Evolutionary conservation across 2,888 invertebrate species (phyloP), one percentile per base, ranked within the genome.

Genomic region (Tetragonula carbonaria): DNA sequence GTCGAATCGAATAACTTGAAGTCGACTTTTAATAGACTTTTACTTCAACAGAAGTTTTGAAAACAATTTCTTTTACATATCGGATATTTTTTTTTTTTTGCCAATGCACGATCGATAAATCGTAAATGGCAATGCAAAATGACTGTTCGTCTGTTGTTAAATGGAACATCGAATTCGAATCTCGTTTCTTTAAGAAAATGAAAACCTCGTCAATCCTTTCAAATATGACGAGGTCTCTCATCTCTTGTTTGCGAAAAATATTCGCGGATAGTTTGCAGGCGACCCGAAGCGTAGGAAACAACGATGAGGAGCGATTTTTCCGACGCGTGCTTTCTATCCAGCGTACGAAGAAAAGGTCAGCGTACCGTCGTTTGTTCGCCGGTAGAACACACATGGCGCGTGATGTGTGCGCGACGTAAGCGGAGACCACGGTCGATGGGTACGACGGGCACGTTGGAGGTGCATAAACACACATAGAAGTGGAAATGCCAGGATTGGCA

Each of bases 401-500:
- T 82, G 90, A 89, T 90, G 87, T 81, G 89, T 79, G 86, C 74
- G 38, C 83, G 90, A 88, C 90, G 87, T 90, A 90, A 90, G 86
- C 88, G 85, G 86, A 88, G 88, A 81, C 88, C 83, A 85, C 74
- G 90, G 80, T 83, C 76, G 81, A 86, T 81, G 82, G 78, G 74
- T 78, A 82, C 66, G 80, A 84, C 82, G 73, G 72, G 59, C 70
- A 75, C 57, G 80, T 67, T 82, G 82, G 80, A 85, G 85, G 81
- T 74, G 84, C 84, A 87, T 90, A 88, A 91, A 91, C 88, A 88
- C 87, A 88, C 90, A 88, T 87, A 89, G 87, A 89, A 90, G 90
- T 90, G 89, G 90, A 92, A 91, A 92, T 87, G 89, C 87, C 87
- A 66, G 85, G 84, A 86, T 84, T 85, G 89, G 84, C 81, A 80